Evolutionary conservation across 2,113 vertebrate species (phyloP).

Genomic region (Pangasianodon gigas): DNA sequence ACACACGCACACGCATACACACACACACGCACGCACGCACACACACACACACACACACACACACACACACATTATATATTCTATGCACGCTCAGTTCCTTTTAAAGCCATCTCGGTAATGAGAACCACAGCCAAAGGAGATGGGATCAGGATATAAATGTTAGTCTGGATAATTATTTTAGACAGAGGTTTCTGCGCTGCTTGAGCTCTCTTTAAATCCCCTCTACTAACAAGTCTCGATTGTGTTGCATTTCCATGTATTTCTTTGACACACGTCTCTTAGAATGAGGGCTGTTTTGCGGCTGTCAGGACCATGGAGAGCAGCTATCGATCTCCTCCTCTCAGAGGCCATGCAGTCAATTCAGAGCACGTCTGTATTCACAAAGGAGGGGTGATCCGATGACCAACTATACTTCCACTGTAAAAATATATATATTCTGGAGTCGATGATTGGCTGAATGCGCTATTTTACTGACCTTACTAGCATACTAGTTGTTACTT

Average conservation of each 20-base stretch:
- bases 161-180: neutral
- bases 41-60: conserved; percentile 63
- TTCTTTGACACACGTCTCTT: neutral
- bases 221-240: neutral
- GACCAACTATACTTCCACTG: conserved; percentile 11
- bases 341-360: neutral
- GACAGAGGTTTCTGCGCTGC: neutral
- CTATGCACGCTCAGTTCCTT: conserved; percentile 62
- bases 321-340: conserved; percentile 17
- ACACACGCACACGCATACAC: conserved; percentile 16
- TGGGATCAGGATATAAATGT: conserved; percentile 29
- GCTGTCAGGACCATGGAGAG: conserved; percentile 63
- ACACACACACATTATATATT: conserved; percentile 62
- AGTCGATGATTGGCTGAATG: neutral
- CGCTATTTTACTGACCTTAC: neutral
- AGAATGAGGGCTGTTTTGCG: neutral
- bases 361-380: conserved; percentile 44
- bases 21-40: conserved; percentile 53
- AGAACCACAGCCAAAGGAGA: conserved; percentile 61
- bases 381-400: conserved; percentile 20
- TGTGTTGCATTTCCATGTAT: neutral
- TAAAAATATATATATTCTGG: neutral
- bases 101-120: conserved; percentile 39
- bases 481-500: neutral
- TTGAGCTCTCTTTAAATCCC: neutral